Conservation (phyloP, 2,888 invertebrate genomes). For the Melanophora roralis region DNA sequence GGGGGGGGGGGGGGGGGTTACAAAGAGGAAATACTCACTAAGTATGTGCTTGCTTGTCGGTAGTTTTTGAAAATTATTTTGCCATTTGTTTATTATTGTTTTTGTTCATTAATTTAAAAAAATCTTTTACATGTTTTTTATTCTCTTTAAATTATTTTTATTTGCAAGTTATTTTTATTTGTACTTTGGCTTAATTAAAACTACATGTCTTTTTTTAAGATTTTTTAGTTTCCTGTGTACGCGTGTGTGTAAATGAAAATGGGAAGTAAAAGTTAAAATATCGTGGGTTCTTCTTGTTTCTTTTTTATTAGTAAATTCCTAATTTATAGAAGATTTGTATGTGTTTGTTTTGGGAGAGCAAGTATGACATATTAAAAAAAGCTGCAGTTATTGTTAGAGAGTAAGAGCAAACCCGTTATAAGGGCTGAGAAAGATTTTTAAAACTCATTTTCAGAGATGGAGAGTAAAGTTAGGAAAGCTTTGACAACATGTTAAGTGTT, state of each 20-base stretch:
- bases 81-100: background rate
- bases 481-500: constrained; percentile 51
- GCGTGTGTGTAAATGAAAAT: constrained; percentile 21
- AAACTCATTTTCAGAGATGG: constrained; percentile 16
- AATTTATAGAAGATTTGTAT: constrained; percentile 34
- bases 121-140: constrained; percentile 1
- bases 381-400: background rate
- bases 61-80: constrained; percentile 11
- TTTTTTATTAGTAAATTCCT: constrained; percentile 38
- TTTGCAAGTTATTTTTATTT: too few species aligned
- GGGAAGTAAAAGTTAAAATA: constrained; percentile 39
- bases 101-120: background rate
- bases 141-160: too few species aligned
- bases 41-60: background rate
- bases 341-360: constrained; percentile 34
- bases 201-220: too few species aligned
- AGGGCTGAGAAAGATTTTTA: background rate
- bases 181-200: too few species aligned
- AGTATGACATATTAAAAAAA: constrained; percentile 2
- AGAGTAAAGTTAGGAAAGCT: constrained; percentile 48
- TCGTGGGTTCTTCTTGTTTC: constrained; percentile 11
- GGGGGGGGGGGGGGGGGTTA: background rate
- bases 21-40: background rate
- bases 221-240: constrained; percentile 8
- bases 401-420: background rate